Conservation (phyloP, 2,797 vertebrate species). For the Xenops minutus region DNA sequence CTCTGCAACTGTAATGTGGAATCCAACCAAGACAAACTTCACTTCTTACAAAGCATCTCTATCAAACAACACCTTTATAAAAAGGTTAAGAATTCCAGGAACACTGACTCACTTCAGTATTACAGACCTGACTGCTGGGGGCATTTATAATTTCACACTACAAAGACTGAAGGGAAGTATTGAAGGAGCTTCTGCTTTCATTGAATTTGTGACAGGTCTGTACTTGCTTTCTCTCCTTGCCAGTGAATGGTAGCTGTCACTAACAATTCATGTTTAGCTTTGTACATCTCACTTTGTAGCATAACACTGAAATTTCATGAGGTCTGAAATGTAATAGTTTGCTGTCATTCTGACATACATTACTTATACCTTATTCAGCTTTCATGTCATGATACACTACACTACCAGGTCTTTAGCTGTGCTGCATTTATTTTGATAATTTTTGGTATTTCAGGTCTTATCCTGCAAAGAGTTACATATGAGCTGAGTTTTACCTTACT, state of each 20-base stretch:
- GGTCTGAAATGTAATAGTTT: background rate
- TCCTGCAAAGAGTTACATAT: background rate
- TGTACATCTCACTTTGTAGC: background rate
- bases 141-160: conserved; percentile 82
- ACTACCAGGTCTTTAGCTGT: background rate
- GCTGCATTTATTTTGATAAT: background rate
- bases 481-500: background rate
- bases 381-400: background rate
- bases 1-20: conserved; percentile 80
- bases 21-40: conserved; percentile 76
- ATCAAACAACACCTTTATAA: conserved; percentile 64
- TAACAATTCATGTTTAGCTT: background rate
- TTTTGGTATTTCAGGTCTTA: background rate
- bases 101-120: conserved; percentile 69
- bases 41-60: conserved; percentile 82
- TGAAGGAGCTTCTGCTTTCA: conserved; percentile 67
- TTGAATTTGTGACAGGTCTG: conserved; percentile 78
- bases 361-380: background rate
- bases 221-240: background rate
- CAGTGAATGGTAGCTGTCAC: background rate
- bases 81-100: conserved; percentile 68
- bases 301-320: background rate
- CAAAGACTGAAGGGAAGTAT: conserved; percentile 74
- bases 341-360: background rate
- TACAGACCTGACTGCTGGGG: conserved; percentile 77